Conservation (phyloP, 2,113 vertebrate species). For the Clarias gariepinus region DNA sequence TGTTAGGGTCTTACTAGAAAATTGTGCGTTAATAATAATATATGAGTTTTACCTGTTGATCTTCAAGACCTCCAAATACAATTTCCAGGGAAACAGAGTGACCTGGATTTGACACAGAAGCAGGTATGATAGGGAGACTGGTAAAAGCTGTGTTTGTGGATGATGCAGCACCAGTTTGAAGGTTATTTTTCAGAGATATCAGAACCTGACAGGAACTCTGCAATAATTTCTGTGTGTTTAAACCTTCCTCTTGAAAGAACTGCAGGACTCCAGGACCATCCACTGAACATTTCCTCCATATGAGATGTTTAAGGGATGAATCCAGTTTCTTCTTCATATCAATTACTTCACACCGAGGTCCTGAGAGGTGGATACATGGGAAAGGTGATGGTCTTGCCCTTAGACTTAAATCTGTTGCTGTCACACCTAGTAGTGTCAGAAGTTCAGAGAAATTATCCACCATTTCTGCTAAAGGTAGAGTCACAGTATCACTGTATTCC, state of each 20-base stretch:
- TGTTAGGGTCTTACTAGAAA: background rate
- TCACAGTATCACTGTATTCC: constrained; percentile 38
- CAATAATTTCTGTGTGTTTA: constrained; percentile 44
- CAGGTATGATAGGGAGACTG: background rate
- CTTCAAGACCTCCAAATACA: constrained; percentile 55
- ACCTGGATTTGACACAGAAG: background rate
- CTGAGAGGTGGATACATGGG: constrained; percentile 58
- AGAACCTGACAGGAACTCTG: constrained; percentile 54
- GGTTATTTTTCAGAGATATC: constrained; percentile 30
- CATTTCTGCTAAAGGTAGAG: constrained; percentile 51
- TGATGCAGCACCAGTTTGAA: background rate
- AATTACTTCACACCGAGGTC: constrained; percentile 52
- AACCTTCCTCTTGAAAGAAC: constrained; percentile 59
- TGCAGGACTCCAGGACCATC: constrained; percentile 56
- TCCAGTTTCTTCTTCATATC: constrained; percentile 19
- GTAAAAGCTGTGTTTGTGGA: background rate
- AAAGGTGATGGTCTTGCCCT: constrained; percentile 14
- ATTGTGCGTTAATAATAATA: background rate
- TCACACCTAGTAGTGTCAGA: constrained; percentile 48
- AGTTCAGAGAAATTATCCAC: constrained; percentile 56
- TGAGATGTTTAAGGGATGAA: constrained; percentile 43
- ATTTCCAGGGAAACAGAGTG: constrained; percentile 51
- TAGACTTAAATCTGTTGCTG: constrained; percentile 41
- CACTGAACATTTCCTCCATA: constrained; percentile 27
- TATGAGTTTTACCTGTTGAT: constrained; percentile 60